These are phyloP conservation scores for Botrylloides violaceus DNA, from an alignment of 23 tunicate species.

Conservation along the genomic window DNA sequence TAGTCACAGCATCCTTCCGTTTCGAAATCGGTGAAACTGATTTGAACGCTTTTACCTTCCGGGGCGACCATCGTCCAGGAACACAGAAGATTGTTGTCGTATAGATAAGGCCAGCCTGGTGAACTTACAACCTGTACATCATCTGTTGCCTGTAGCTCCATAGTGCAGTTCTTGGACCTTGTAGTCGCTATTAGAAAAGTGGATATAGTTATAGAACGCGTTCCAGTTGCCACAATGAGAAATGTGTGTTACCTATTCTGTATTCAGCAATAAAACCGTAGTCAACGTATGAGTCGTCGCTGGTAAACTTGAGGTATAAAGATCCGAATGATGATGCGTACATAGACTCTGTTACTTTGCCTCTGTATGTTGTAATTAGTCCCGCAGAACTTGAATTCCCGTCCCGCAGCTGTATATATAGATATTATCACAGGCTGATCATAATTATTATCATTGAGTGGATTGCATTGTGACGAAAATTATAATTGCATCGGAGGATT, in stretches of 20 bases:
- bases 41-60: conserved; percentile 24
- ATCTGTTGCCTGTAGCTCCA: background rate
- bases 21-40: conserved; percentile 19
- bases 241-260: conserved; percentile 9
- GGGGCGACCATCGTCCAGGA: conserved; percentile 47
- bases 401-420: conserved; percentile 33
- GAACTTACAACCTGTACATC: conserved; percentile 9
- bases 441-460: too few relatives aligned
- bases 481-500: too few relatives aligned
- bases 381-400: conserved; percentile 23
- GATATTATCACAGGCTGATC: too few relatives aligned
- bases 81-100: conserved; percentile 28
- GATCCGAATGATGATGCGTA: conserved; percentile 32
- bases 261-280: conserved; percentile 21
- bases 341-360: conserved; percentile 8
- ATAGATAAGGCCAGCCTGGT: conserved; percentile 29
- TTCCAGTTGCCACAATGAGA: too few relatives aligned
- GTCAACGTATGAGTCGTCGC: conserved; percentile 25
- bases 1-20: conserved; percentile 60
- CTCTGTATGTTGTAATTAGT: conserved; percentile 15
- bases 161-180: background rate
- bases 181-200: conserved; percentile 9
- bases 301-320: conserved; percentile 8
- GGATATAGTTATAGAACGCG: background rate
- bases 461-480: too few relatives aligned